A percentile compares a stretch with the other conserved stretches of the same genome.
Conservation (phyloP, 2,113 vertebrate genomes). For the Cygnus buccinator region DNA sequence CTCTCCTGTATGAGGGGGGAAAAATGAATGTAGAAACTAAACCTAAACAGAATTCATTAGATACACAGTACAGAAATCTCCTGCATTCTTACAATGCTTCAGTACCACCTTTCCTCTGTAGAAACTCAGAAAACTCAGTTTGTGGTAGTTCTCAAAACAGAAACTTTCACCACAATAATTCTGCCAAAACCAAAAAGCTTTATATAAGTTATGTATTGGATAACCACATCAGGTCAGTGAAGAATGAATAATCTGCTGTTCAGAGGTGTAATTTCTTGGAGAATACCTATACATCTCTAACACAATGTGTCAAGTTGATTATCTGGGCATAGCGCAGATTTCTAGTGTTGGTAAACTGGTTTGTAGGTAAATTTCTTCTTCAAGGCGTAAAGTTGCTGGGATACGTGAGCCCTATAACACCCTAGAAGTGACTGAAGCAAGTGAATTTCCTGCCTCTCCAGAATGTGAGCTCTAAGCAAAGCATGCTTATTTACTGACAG, state of each 20-base stretch:
- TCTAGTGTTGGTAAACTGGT: neutral
- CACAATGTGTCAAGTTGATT: neutral
- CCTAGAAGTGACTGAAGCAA: neutral
- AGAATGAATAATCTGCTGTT: neutral
- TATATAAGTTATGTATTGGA: rapidly evolving
- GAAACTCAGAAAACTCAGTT: neutral
- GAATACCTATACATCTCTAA: neutral
- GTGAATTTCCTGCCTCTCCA: neutral
- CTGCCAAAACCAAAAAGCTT: neutral
- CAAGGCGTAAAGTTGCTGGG: neutral
- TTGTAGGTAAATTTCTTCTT: neutral
- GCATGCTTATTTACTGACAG: neutral
- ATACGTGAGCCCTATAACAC: neutral
- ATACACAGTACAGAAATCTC: neutral
- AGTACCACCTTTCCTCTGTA: neutral
- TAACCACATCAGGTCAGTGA: neutral
- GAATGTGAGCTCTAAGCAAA: neutral
- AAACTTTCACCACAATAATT: neutral
- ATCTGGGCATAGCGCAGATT: neutral
- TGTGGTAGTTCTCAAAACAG: neutral
- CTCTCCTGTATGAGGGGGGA: neutral
- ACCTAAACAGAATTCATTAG: neutral
- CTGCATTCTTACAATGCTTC: neutral
- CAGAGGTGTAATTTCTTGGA: neutral
- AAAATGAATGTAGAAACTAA: neutral